A percentile compares a stretch with the other conserved stretches of the same genome.
These are phyloP conservation scores for Alsophila aescularia DNA, from an alignment of 2,888 invertebrate genomes.

Conservation along the genomic window DNA sequence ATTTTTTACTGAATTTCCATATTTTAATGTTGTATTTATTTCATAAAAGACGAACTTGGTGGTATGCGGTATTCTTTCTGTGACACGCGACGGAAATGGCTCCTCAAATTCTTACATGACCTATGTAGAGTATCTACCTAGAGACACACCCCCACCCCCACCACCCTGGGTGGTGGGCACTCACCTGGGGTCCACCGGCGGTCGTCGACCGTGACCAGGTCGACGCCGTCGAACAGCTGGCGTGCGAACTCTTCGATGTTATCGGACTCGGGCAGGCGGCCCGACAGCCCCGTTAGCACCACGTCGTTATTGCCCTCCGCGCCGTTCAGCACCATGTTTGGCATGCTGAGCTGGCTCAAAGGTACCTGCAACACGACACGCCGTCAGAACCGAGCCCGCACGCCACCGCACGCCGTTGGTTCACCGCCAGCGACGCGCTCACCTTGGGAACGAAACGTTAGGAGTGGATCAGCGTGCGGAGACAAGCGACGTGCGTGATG, in stretches of 20 bases:
- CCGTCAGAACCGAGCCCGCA: neutral
- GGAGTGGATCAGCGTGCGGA: neutral
- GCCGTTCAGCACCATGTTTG: conserved; percentile 68
- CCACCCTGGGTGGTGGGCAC: too few species aligned
- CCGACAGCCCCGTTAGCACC: conserved; percentile 93
- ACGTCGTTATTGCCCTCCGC: conserved; percentile 84
- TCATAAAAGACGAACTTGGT: too few species aligned
- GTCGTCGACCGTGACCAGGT: conserved; percentile 96
- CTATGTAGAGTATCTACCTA: too few species aligned
- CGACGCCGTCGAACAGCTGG: conserved; percentile 95
- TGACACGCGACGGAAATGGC: too few species aligned
- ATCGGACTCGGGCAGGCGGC: conserved; percentile 95
- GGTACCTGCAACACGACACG: conserved; percentile 51
- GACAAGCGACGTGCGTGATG: conserved; percentile 39
- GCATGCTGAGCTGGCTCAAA: conserved; percentile 54
- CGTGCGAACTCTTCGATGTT: conserved; percentile 96
- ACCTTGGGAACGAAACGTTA: conserved; percentile 17
- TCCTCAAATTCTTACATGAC: too few species aligned
- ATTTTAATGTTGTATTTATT: too few species aligned
- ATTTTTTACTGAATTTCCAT: too few species aligned
- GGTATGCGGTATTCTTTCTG: too few species aligned
- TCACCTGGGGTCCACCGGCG: conserved; percentile 92
- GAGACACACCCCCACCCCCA: too few species aligned
- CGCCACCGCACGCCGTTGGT: neutral
- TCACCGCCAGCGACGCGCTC: neutral